Conservation (phyloP, 1,140 invertebrate species). For the Schmidtea mediterranea region DNA sequence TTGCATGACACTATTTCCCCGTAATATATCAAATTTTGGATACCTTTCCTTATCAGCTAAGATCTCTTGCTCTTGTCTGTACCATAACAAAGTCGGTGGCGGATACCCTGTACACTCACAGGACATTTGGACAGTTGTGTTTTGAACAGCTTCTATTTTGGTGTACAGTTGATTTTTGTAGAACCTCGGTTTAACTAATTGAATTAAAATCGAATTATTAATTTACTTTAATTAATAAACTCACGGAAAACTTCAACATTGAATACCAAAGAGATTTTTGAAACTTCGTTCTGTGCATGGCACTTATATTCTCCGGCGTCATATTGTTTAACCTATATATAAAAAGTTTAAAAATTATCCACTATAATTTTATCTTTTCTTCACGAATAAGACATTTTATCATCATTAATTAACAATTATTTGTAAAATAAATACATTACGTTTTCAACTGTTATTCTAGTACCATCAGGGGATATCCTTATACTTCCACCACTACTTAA, state of each 20-base stretch:
- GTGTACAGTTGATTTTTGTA: background rate
- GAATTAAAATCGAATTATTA: background rate
- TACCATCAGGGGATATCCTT: background rate
- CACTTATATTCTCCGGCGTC: constrained; percentile 1
- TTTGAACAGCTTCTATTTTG: constrained; percentile 7
- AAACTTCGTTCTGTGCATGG: constrained; percentile 2
- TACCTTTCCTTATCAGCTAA: background rate
- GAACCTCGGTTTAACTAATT: background rate
- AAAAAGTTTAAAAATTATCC: too few species aligned
- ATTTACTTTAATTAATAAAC: background rate
- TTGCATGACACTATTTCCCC: constrained; percentile 1
- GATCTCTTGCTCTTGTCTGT: constrained; percentile 6
- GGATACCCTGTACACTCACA: constrained; percentile 29
- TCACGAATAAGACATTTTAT: too few species aligned
- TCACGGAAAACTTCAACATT: constrained; percentile 1
- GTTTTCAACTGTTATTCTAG: background rate
- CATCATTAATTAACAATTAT: too few species aligned
- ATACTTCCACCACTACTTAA: background rate
- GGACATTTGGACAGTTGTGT: constrained; percentile 19
- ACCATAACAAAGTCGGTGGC: constrained; percentile 22
- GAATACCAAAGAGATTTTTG: background rate
- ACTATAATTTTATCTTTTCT: too few species aligned
- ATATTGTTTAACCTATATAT: background rate
- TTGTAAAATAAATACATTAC: background rate
- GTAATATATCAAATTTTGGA: background rate